Percentiles rank a stretch among this genome's conserved stretches.
phyloP scores from a whole-genome alignment of 2,888 invertebrate genomes.

The Sphaeridia pumilis region DNA sequence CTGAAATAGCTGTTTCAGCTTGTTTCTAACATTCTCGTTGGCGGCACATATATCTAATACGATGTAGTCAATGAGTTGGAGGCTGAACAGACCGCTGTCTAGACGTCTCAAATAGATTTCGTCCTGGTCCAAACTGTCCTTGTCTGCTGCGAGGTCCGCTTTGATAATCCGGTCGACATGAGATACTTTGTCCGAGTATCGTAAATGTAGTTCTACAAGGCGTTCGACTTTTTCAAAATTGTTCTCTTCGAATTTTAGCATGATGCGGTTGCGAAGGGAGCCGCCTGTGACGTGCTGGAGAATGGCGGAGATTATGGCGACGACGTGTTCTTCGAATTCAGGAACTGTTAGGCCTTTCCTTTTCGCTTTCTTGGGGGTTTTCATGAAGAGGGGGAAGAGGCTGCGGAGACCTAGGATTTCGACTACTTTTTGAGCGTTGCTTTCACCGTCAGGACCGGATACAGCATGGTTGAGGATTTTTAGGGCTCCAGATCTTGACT shows the following conservation, averaged over 20 bases:
- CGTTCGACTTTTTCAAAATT: slow-evolving; percentile 97
- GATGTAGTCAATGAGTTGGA: slow-evolving; percentile 83
- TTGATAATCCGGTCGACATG: slow-evolving; percentile 67
- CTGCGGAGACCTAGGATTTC: slow-evolving; percentile 92
- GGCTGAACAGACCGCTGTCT: slow-evolving; percentile 88
- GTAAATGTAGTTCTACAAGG: slow-evolving; percentile 89
- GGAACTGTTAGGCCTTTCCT: slow-evolving; percentile 68
- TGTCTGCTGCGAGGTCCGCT: slow-evolving; percentile 41
- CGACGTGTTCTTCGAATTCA: slow-evolving; percentile 90
- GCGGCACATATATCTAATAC: slow-evolving; percentile 46
- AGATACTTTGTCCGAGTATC: slow-evolving; percentile 88
- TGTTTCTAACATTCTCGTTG: slow-evolving; percentile 54
- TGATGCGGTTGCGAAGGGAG: slow-evolving; percentile 73
- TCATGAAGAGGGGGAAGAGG: slow-evolving; percentile 98
- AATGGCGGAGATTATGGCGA: slow-evolving; percentile 86
- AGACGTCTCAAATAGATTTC: slow-evolving; percentile 76
- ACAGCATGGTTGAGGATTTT: slow-evolving; percentile 97
- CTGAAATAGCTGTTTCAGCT: slow-evolving; percentile 77
- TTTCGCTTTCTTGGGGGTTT: slow-evolving; percentile 79
- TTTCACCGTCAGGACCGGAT: slow-evolving; percentile 81
- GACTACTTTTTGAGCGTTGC: slow-evolving; percentile 95
- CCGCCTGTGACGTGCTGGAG: slow-evolving; percentile 74
- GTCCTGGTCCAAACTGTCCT: slow-evolving; percentile 67
- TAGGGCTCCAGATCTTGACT: slow-evolving; percentile 87
- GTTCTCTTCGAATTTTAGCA: slow-evolving; percentile 94